Evolutionary conservation across 2,113 vertebrate species (phyloP).

Genomic region (Muntiacus reevesi): DNA sequence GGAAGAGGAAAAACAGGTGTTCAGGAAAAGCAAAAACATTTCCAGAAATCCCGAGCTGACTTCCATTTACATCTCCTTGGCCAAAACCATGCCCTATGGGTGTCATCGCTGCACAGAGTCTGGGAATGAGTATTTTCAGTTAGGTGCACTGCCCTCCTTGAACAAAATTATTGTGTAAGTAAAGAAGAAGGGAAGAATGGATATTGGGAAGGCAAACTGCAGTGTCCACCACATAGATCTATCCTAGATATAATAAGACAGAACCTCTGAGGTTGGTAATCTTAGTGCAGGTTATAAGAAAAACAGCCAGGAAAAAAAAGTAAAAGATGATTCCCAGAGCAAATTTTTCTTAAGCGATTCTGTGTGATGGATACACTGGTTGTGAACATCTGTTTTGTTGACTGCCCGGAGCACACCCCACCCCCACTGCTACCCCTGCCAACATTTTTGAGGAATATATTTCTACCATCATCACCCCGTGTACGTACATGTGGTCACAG

Average conservation of each 20-base stretch:
- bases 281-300: background rate
- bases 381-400: background rate
- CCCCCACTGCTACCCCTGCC: too few species aligned
- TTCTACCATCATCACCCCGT: background rate
- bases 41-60: background rate
- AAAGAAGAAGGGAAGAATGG: background rate
- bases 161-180: background rate
- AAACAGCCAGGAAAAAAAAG: background rate
- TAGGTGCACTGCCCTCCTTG: background rate
- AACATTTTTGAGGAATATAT: background rate
- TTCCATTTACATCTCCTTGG: background rate
- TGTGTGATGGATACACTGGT: background rate
- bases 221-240: background rate
- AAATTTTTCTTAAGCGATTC: background rate
- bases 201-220: background rate
- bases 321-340: background rate
- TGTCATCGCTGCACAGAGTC: background rate
- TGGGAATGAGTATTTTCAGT: background rate
- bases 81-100: background rate
- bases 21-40: background rate
- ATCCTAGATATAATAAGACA: background rate
- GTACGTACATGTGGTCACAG: background rate
- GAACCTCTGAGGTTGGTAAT: background rate
- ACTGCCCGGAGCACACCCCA: background rate
- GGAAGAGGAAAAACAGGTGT: background rate